phyloP scores from a whole-genome alignment of 1,140 invertebrate species.

The Drosophila erecta region DNA sequence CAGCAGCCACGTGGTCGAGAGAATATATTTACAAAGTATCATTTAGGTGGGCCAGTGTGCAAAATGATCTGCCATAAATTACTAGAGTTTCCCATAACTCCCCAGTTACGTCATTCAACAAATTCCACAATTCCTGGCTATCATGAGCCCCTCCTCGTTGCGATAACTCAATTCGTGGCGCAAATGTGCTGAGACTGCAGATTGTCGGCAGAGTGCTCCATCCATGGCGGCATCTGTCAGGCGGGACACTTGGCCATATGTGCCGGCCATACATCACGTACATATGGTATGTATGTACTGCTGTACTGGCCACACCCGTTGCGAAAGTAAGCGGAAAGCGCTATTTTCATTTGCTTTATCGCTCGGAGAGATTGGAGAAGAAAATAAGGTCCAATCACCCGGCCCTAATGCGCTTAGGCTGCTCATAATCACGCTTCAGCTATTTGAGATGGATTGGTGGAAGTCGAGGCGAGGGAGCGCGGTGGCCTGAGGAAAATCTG shows the following conservation, averaged over 20 bases:
- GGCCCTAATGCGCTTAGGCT: slow-evolving; percentile 75
- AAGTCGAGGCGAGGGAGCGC: slow-evolving; percentile 12
- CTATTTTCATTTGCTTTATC: slow-evolving; percentile 75
- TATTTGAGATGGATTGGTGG: slow-evolving; percentile 67
- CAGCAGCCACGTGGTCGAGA: not conserved
- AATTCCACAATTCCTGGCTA: slow-evolving; percentile 24
- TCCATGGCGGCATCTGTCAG: slow-evolving; percentile 66
- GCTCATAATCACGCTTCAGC: slow-evolving; percentile 80
- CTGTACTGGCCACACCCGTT: slow-evolving; percentile 1
- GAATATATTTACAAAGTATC: too few relatives aligned
- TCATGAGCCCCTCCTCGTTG: slow-evolving; percentile 3
- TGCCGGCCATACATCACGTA: slow-evolving; percentile 56
- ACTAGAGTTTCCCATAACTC: not conserved
- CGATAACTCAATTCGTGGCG: slow-evolving; percentile 49
- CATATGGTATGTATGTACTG: not conserved
- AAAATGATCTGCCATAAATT: slow-evolving; percentile 1
- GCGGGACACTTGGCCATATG: slow-evolving; percentile 57
- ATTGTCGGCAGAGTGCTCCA: slow-evolving; percentile 54
- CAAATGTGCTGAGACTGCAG: slow-evolving; percentile 62
- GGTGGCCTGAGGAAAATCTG: not conserved
- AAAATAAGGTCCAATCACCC: slow-evolving; percentile 53
- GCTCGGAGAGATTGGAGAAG: slow-evolving; percentile 11
- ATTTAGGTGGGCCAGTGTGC: not conserved
- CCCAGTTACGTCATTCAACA: not conserved
- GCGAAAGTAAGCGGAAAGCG: slow-evolving; percentile 65